Evolutionary conservation across 2,797 vertebrate species (phyloP).

Genomic region (Antrozous pallidus): DNA sequence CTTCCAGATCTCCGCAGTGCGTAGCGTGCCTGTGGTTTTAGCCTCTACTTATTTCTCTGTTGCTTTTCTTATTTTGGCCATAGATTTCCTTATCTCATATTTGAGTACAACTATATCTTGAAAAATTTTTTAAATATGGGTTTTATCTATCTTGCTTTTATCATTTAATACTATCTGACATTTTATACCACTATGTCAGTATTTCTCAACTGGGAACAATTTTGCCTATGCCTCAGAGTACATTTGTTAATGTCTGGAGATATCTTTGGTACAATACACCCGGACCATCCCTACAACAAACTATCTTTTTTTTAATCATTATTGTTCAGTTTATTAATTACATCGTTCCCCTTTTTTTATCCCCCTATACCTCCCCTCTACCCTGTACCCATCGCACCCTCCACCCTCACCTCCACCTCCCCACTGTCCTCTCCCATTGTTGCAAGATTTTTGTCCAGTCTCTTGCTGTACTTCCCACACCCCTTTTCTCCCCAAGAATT

Average conservation of each 20-base stretch:
- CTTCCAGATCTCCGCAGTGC: background rate
- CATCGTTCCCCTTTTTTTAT: no score
- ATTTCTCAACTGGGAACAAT: background rate
- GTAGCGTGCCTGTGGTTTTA: background rate
- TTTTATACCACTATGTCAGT: background rate
- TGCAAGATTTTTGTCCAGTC: no score
- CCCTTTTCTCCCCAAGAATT: no score
- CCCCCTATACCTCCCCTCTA: no score
- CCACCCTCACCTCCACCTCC: no score
- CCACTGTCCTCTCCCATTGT: no score
- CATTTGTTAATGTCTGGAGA: background rate
- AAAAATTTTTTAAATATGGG: background rate
- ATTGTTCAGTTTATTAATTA: no score
- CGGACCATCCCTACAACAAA: background rate
- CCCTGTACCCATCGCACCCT: no score
- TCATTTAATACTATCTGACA: background rate
- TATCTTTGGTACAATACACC: background rate
- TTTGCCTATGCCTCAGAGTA: background rate
- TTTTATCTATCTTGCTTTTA: slow-evolving; percentile 21
- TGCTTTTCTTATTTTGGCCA: background rate
- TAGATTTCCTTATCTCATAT: background rate
- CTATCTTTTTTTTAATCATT: no score
- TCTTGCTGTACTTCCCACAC: no score
- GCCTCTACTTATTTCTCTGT: background rate
- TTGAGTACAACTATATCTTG: background rate